These are phyloP conservation scores for Siderastrea siderea DNA, from an alignment of 92 coral and sea anemone species.

Conservation along the genomic window DNA sequence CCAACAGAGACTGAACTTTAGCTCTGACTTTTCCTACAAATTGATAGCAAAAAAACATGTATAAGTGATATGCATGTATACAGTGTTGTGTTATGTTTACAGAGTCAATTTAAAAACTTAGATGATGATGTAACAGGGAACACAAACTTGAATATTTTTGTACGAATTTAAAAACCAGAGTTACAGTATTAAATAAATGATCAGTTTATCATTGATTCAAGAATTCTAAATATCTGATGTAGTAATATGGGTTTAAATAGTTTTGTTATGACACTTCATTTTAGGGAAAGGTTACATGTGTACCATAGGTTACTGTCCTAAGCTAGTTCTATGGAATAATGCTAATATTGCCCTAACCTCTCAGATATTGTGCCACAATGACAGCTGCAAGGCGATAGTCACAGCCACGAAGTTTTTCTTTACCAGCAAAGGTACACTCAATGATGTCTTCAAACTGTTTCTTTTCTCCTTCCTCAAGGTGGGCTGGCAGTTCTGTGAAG, in stretches of 20 bases:
- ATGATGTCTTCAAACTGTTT: slow-evolving; percentile 1
- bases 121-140: no score
- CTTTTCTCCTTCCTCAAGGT: slow-evolving; percentile 52
- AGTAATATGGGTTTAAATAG: no score
- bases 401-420: slow-evolving; percentile 57
- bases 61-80: neutral
- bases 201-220: no score
- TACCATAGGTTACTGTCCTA: no score
- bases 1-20: slow-evolving; percentile 56
- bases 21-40: slow-evolving; percentile 51
- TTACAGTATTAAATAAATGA: no score
- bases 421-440: slow-evolving; percentile 46
- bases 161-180: no score
- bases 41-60: neutral
- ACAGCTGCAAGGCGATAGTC: slow-evolving; percentile 57
- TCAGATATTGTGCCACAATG: slow-evolving; percentile 43
- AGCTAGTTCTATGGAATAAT: neutral
- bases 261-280: no score
- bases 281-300: neutral
- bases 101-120: no score
- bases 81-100: no score
- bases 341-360: slow-evolving; percentile 29
- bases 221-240: no score
- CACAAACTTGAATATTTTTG: no score
- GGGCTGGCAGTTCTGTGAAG: slow-evolving; percentile 59